phyloP scores from a whole-genome alignment of 1,140 invertebrate species.

The Hesperophylax magnus region DNA sequence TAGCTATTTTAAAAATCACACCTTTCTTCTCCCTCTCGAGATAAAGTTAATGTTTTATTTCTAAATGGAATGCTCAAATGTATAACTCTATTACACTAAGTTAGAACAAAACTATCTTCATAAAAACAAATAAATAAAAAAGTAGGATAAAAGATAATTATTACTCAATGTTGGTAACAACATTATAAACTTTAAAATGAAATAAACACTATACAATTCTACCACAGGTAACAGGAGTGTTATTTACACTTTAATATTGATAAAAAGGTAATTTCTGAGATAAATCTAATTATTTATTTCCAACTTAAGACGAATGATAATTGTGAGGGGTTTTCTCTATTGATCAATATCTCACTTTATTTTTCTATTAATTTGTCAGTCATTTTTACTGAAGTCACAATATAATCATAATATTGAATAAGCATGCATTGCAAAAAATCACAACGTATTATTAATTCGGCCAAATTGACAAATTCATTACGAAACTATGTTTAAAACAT shows the following conservation, averaged over 20 bases:
- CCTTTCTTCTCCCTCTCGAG: not conserved
- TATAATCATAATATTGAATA: not conserved
- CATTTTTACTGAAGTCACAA: no score
- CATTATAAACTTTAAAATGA: constrained; percentile 18
- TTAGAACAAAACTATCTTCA: not conserved
- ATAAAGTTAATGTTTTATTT: constrained; percentile 13
- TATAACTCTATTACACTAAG: constrained; percentile 12
- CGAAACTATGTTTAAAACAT: not conserved
- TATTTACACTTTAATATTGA: constrained; percentile 17
- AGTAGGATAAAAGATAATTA: not conserved
- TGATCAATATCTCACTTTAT: not conserved
- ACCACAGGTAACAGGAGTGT: constrained; percentile 26
- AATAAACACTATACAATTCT: not conserved
- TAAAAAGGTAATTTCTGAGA: not conserved
- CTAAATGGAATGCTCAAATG: constrained; percentile 24
- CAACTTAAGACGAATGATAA: not conserved
- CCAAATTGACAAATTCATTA: constrained; percentile 2
- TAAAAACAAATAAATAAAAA: constrained; percentile 17
- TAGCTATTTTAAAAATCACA: not conserved
- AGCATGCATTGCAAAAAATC: not conserved
- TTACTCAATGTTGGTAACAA: not conserved
- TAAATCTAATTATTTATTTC: not conserved
- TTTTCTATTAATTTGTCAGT: not conserved
- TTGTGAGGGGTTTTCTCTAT: not conserved
- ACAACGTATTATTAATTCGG: not conserved